Percentiles rank a stretch among this genome's conserved stretches.
These are phyloP conservation scores for Tholera decimalis DNA, from an alignment of 2,888 invertebrate species.

Conservation along the genomic window DNA sequence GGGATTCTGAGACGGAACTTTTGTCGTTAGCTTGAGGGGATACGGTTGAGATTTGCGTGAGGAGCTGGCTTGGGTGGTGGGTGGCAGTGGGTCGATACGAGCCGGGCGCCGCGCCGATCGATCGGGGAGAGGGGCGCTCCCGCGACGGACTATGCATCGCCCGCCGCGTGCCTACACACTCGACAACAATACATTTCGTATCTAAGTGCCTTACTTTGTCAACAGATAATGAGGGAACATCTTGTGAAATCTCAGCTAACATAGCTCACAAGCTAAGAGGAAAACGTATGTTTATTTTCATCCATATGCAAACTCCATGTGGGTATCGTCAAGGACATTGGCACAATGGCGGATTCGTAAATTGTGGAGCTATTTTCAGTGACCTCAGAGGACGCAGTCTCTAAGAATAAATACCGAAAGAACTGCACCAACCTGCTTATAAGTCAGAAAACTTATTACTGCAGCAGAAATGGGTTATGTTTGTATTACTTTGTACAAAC, in stretches of 20 bases:
- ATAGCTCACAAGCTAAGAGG: constrained; percentile 19
- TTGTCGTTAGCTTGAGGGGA: constrained; percentile 69
- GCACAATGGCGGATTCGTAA: constrained; percentile 9
- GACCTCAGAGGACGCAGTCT: background rate
- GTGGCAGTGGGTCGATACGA: constrained; percentile 86
- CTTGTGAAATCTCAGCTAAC: constrained; percentile 46
- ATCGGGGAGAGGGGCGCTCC: constrained; percentile 83
- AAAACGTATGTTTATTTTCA: constrained; percentile 10
- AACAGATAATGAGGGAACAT: constrained; percentile 62
- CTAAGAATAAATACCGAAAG: background rate
- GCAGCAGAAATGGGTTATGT: constrained; percentile 25
- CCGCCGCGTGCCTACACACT: constrained; percentile 79
- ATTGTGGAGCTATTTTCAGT: constrained; percentile 15
- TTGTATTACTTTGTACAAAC: constrained; percentile 8
- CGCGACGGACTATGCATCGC: constrained; percentile 73
- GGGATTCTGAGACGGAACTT: constrained; percentile 62
- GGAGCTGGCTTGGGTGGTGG: constrained; percentile 70
- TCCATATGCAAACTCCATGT: background rate
- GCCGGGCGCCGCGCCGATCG: constrained; percentile 84
- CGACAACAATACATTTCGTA: constrained; percentile 75
- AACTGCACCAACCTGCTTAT: background rate
- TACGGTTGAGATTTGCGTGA: constrained; percentile 84
- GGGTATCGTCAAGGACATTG: constrained; percentile 27
- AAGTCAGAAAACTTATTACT: background rate
- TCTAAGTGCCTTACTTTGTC: constrained; percentile 71